Evolutionary conservation across 2,113 vertebrate species (phyloP).

Genomic region (Oryzias celebensis): DNA sequence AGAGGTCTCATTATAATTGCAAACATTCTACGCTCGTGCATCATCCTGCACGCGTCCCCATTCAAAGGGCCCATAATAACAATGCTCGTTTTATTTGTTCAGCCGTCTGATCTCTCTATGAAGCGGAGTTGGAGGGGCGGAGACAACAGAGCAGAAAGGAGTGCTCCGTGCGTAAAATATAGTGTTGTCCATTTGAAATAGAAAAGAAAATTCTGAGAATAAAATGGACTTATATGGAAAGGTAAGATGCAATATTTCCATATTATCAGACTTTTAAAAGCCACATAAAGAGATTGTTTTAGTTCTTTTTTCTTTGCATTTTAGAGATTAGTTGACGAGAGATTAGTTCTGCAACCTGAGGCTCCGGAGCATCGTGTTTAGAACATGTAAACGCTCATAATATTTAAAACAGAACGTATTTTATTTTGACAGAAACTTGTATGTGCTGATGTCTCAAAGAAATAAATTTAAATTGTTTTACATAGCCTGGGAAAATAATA

Average conservation of each 20-base stretch:
- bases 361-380: too few relatives aligned
- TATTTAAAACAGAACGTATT: too few relatives aligned
- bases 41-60: constrained; percentile 16
- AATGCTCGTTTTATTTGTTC: constrained; percentile 58
- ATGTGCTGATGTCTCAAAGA: too few relatives aligned
- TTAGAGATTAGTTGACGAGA: too few relatives aligned
- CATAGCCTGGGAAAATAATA: too few relatives aligned
- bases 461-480: too few relatives aligned
- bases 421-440: too few relatives aligned
- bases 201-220: background rate
- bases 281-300: too few relatives aligned
- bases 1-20: constrained; percentile 34
- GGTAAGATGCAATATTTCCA: constrained; percentile 71
- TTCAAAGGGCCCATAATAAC: constrained; percentile 31
- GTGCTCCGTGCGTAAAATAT: constrained; percentile 25
- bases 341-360: too few relatives aligned
- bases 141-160: constrained; percentile 10
- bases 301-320: too few relatives aligned
- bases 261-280: too few relatives aligned
- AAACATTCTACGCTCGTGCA: constrained; percentile 6
- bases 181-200: constrained; percentile 18
- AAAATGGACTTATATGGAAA: constrained; percentile 87
- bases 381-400: too few relatives aligned
- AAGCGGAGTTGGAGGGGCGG: constrained; percentile 33
- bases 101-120: constrained; percentile 33